Evolutionary conservation across 2,888 invertebrate genomes (phyloP), one percentile per base, ranked within the genome.

Genomic region (Gerris lacustris): DNA sequence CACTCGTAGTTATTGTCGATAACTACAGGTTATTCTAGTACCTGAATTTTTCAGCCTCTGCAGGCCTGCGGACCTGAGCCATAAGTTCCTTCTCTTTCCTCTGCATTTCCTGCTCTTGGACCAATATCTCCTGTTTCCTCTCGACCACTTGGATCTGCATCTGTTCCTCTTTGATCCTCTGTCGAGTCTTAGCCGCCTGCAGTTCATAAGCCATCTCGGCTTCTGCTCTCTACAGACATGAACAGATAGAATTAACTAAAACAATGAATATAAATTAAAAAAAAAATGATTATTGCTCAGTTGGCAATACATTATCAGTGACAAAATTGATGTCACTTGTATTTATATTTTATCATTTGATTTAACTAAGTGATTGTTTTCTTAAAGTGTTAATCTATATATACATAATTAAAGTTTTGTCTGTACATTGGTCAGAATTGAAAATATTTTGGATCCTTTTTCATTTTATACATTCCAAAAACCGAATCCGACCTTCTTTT

Each of bases 131-230:
- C 80, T 96, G 96, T 0, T 90, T 88, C 71, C 95, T 86, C 81
- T 96, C 95, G 44, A 96, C 90, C 1, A 95, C 91, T 75, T 89
- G 88, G 72, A 97, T 94, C 79, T 97, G 96, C 96, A 97, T 97
- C 79, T 96, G 91, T 80, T 98, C 97, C 78, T 96, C 96, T 82
- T 94, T 95, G 77, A 95, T 94, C 74, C 92, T 87, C 79, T 97
- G 96, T 77, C 94, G 93, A 0, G 96, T 96, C 82, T 96, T 96
- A 1, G 95, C 95, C 1, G 94, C 94, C 85, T 96, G 94, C 71
- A 96, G 81, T 78, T 94, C 93, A 79, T 91, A 94, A 0, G 95
- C 94, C 87, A 95, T 87, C 80, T 95, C 94, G 9, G 94, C 94
- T 83, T 95, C 94, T 67, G 95, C 95, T 86, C 88, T 85, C 84